A percentile compares a stretch with the other conserved stretches of the same genome.
Conservation (phyloP, 1,140 invertebrate genomes). For the Andrena cerasifolii region DNA sequence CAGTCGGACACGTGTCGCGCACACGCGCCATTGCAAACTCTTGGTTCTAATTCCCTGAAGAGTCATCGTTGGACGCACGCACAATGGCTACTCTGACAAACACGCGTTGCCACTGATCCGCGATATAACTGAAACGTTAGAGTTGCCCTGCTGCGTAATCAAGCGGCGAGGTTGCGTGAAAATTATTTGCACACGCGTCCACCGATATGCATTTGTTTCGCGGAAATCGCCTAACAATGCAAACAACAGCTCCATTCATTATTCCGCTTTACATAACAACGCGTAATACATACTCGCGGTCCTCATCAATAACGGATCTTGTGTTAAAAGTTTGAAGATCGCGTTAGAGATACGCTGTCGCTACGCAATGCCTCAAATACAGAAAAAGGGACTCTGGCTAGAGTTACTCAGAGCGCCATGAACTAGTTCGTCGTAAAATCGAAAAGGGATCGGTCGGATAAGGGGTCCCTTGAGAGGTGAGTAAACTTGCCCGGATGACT, state of each 20-base stretch:
- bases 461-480: not conserved
- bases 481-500: conserved; percentile 22
- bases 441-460: not conserved
- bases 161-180: not conserved
- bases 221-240: not conserved
- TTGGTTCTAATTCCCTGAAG: conserved; percentile 34
- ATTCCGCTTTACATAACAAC: too few species aligned
- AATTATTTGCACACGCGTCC: not conserved
- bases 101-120: not conserved
- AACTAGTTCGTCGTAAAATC: not conserved
- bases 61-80: conserved; percentile 28
- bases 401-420: too few species aligned
- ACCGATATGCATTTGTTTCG: not conserved
- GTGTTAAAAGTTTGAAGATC: too few species aligned
- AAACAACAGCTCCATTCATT: not conserved
- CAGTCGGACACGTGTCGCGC: not conserved
- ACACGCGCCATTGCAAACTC: conserved; percentile 9
- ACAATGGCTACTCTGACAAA: conserved; percentile 40
- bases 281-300: too few species aligned
- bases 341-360: too few species aligned
- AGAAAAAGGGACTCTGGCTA: too few species aligned
- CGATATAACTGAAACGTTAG: conserved; percentile 39
- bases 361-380: too few species aligned
- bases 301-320: too few species aligned
- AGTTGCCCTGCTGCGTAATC: not conserved